phyloP scores from a whole-genome alignment of 2,113 vertebrate genomes.

The Psephotus haematonotus region DNA sequence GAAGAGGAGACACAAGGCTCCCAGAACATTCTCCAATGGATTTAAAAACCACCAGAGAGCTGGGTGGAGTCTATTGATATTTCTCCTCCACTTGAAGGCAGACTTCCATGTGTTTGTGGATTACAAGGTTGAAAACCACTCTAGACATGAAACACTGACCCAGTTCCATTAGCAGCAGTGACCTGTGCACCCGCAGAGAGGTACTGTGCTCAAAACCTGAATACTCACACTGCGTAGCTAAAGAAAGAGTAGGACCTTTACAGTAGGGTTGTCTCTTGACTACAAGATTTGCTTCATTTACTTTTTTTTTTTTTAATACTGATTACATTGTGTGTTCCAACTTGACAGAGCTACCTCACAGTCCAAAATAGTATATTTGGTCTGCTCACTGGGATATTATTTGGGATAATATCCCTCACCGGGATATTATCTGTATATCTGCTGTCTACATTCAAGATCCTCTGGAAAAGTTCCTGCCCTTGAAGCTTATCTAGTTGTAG shows the following conservation, averaged over 20 bases:
- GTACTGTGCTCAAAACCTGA: neutral
- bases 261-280: neutral
- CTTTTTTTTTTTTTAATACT: neutral
- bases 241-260: neutral
- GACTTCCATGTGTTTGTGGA: fast-evolving
- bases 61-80: neutral
- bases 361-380: neutral
- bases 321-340: neutral
- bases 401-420: neutral
- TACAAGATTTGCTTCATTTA: neutral
- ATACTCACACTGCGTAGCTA: neutral
- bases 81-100: neutral
- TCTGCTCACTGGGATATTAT: neutral
- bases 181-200: neutral
- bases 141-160: neutral
- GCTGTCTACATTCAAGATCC: conserved; percentile 21
- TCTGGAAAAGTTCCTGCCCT: conserved; percentile 45
- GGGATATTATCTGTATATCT: conserved; percentile 20
- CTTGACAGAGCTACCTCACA: neutral
- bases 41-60: neutral
- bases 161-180: neutral
- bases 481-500: conserved; percentile 62
- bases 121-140: neutral
- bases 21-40: neutral
- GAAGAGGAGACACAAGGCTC: neutral